Percentiles rank a stretch among this genome's conserved stretches.
phyloP scores from a whole-genome alignment of 2,113 vertebrate species.

The Vanacampus margaritifer region DNA sequence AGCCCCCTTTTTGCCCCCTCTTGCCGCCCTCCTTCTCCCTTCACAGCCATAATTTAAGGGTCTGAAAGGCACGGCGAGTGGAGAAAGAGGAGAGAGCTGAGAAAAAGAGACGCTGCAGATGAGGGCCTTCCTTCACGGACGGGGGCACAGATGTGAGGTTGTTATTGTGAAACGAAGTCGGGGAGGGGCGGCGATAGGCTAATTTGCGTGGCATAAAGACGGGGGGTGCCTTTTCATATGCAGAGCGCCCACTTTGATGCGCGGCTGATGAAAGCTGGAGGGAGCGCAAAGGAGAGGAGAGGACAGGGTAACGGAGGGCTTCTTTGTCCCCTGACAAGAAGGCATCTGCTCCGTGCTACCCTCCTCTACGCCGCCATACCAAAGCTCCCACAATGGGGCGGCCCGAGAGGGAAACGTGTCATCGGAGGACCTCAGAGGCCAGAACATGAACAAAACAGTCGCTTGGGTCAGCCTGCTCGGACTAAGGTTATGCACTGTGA shows the following conservation, averaged over 20 bases:
- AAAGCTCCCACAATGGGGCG: slow-evolving; percentile 68
- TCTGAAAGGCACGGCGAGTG: slow-evolving; percentile 73
- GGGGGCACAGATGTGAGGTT: slow-evolving; percentile 71
- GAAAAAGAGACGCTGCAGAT: slow-evolving; percentile 61
- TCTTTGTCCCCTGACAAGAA: slow-evolving; percentile 86
- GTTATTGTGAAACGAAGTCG: slow-evolving; percentile 61
- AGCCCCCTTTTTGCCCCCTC: slow-evolving; percentile 28
- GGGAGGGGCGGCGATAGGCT: slow-evolving; percentile 68
- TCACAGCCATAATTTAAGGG: slow-evolving; percentile 76
- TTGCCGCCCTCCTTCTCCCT: slow-evolving; percentile 50
- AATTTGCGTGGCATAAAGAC: slow-evolving; percentile 72
- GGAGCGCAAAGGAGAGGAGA: slow-evolving; percentile 54
- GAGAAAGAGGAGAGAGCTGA: slow-evolving; percentile 55
- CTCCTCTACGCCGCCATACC: slow-evolving; percentile 49
- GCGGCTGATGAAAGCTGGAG: slow-evolving; percentile 69
- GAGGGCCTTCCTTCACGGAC: slow-evolving; percentile 65
- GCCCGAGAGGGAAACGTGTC: slow-evolving; percentile 71
- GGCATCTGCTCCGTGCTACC: slow-evolving; percentile 81
- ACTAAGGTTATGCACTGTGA: slow-evolving; percentile 24
- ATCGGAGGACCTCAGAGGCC: slow-evolving; percentile 60
- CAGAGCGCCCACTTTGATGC: slow-evolving; percentile 71
- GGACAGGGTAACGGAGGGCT: slow-evolving; percentile 68
- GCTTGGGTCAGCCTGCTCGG: slow-evolving; percentile 26
- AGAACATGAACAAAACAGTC: slow-evolving; percentile 28
- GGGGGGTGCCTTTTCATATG: slow-evolving; percentile 68